Evolutionary conservation across 1,140 invertebrate genomes (phyloP).

Genomic region (Sesamia nonagrioides): DNA sequence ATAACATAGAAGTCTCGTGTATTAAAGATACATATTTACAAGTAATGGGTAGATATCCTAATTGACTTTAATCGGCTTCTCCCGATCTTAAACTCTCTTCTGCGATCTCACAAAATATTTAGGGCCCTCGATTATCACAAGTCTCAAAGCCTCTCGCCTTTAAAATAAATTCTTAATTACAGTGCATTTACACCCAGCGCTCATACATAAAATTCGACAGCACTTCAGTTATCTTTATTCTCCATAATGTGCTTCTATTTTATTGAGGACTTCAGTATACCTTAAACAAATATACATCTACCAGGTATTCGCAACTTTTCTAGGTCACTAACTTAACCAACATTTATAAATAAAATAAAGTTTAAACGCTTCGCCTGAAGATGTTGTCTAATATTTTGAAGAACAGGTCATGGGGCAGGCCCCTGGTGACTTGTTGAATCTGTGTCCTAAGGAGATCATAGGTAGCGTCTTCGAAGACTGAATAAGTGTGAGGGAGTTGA

Average conservation of each 20-base stretch:
- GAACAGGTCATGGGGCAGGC: conserved; percentile 94
- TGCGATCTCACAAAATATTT: not conserved
- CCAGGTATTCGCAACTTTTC: conserved; percentile 24
- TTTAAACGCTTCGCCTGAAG: conserved; percentile 89
- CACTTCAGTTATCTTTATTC: conserved; percentile 19
- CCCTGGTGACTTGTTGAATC: conserved; percentile 94
- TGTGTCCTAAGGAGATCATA: conserved; percentile 94
- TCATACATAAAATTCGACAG: conserved; percentile 26
- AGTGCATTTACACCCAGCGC: conserved; percentile 21
- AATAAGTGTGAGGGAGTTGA: conserved; percentile 92
- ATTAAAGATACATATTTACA: not conserved
- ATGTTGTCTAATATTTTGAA: conserved; percentile 94
- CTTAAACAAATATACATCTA: conserved; percentile 44
- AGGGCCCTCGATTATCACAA: not conserved
- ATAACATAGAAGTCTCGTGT: too few species aligned
- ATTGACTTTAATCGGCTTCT: not conserved
- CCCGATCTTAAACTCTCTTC: not conserved
- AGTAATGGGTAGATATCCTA: not conserved
- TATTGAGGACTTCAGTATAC: conserved; percentile 39
- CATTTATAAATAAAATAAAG: conserved; percentile 36
- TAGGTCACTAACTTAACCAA: conserved; percentile 40
- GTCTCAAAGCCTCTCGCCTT: not conserved
- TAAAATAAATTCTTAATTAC: conserved; percentile 34
- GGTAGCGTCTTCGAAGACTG: conserved; percentile 95
- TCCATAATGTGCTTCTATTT: conserved; percentile 25